Conservation (phyloP, 2,797 vertebrate genomes). For the Sarcophilus harrisii region DNA sequence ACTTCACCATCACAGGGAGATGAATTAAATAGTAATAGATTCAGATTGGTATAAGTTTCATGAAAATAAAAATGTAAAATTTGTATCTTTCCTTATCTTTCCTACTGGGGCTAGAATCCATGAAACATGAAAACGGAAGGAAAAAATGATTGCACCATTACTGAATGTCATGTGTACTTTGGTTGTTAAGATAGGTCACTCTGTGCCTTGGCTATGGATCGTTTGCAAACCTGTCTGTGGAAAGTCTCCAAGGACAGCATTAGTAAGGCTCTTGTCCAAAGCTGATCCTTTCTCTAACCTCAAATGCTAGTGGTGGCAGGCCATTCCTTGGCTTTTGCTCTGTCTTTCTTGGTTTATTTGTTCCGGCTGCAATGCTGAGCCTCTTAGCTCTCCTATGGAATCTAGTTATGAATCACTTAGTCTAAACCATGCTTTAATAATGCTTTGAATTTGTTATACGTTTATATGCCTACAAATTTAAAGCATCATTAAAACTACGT, state of each 20-base stretch:
- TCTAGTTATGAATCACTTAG: constrained; percentile 44
- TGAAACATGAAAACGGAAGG: constrained; percentile 46
- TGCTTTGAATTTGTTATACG: constrained; percentile 12
- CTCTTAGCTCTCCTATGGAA: constrained; percentile 35
- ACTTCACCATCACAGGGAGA: constrained; percentile 44
- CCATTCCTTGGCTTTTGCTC: not conserved
- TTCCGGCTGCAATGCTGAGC: not conserved
- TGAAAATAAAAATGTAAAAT: constrained; percentile 55
- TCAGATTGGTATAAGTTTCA: constrained; percentile 56
- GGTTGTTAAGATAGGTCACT: constrained; percentile 22
- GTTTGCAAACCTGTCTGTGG: constrained; percentile 20
- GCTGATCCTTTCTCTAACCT: not conserved
- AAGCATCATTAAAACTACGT: constrained; percentile 47
- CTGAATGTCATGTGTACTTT: constrained; percentile 44
- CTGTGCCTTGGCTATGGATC: constrained; percentile 48
- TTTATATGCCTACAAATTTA: constrained; percentile 34
- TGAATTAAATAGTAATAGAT: constrained; percentile 57
- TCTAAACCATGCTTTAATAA: constrained; percentile 44
- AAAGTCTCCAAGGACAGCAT: constrained; percentile 2
- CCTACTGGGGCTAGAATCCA: constrained; percentile 28
- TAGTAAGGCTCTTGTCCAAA: not conserved
- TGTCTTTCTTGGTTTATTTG: constrained; percentile 14
- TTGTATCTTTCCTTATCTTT: constrained; percentile 60
- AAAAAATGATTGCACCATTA: constrained; percentile 57
- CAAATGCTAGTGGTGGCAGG: constrained; percentile 21